phyloP scores from a whole-genome alignment of 2,797 vertebrate genomes.

The Acipenser transmontanus region DNA sequence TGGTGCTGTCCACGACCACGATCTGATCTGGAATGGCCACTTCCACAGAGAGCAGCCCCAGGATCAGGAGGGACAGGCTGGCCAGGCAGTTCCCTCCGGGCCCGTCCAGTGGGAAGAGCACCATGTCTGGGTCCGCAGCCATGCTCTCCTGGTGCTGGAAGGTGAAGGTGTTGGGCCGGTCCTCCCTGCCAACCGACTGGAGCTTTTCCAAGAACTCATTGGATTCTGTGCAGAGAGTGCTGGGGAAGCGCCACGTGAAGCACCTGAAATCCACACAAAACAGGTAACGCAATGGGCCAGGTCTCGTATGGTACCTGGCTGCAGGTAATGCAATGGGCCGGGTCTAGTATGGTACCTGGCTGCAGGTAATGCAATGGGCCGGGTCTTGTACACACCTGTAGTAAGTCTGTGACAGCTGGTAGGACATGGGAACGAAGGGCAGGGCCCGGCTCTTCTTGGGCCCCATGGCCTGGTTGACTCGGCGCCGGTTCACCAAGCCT shows the following conservation, averaged over 20 bases:
- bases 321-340: no score
- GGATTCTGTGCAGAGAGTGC: constrained; percentile 67
- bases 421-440: constrained; percentile 93
- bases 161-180: constrained; percentile 47
- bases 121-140: constrained; percentile 44
- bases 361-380: no score
- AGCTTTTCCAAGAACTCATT: constrained; percentile 69
- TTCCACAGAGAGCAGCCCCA: constrained; percentile 73
- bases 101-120: constrained; percentile 69
- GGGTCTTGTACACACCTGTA: constrained; percentile 65
- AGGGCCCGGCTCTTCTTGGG: constrained; percentile 83
- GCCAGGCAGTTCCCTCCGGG: constrained; percentile 73
- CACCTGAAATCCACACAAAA: constrained; percentile 52
- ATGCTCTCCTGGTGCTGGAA: constrained; percentile 55
- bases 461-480: constrained; percentile 61
- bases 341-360: no score
- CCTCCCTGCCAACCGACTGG: constrained; percentile 39
- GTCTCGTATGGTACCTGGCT: no score
- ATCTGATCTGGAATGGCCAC: constrained; percentile 86
- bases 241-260: constrained; percentile 85
- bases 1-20: constrained; percentile 84
- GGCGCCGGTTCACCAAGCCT: constrained; percentile 82
- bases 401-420: constrained; percentile 89
- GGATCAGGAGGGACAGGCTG: constrained; percentile 69
- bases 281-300: neutral